Evolutionary conservation across 1,140 invertebrate species (phyloP).

Genomic region (Heliconius congener): DNA sequence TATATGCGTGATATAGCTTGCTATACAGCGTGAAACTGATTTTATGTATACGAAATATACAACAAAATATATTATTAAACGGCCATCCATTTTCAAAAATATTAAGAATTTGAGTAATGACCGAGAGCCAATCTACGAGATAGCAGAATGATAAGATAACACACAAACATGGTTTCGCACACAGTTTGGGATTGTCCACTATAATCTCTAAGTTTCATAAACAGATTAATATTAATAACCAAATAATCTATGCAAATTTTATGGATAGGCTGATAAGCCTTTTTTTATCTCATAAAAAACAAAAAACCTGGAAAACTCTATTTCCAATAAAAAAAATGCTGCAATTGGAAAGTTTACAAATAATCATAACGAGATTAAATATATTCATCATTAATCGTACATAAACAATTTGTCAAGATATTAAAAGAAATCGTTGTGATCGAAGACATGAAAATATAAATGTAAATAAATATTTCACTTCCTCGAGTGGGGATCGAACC

Average conservation of each 20-base stretch:
- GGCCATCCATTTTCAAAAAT: neutral
- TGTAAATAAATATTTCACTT: too few relatives aligned
- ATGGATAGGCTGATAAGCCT: neutral
- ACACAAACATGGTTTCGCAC: neutral
- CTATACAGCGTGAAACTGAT: too few relatives aligned
- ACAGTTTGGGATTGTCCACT: neutral
- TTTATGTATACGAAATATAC: too few relatives aligned
- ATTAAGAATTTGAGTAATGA: neutral
- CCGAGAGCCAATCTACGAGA: neutral
- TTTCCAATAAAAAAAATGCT: neutral
- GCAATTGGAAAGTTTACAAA: neutral
- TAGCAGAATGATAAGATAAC: slow-evolving; percentile 4
- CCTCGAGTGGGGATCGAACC: too few relatives aligned
- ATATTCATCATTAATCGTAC: neutral
- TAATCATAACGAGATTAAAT: neutral
- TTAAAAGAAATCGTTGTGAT: too few relatives aligned
- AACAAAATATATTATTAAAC: too few relatives aligned
- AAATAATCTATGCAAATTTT: neutral
- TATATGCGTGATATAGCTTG: too few relatives aligned
- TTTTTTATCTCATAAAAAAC: neutral
- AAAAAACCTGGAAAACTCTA: neutral
- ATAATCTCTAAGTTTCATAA: neutral
- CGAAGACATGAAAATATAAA: too few relatives aligned
- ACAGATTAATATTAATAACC: neutral
- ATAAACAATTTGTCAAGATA: neutral